Evolutionary conservation across 2,113 vertebrate genomes (phyloP).

Genomic region (Coracopsis vasa): DNA sequence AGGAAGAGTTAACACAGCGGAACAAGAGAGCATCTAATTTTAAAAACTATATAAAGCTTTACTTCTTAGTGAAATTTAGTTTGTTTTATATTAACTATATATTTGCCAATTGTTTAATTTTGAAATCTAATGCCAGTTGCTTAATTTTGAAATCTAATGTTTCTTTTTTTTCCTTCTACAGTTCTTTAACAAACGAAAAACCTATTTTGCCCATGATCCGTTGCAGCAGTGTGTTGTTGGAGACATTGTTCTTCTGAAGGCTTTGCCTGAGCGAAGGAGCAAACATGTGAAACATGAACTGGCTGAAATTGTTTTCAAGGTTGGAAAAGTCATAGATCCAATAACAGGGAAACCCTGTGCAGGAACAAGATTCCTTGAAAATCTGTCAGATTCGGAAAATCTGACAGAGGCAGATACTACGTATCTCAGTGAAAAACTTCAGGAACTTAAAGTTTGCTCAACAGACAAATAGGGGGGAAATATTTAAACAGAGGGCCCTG

Average conservation of each 20-base stretch:
- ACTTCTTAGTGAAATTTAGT: background rate
- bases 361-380: slow-evolving; percentile 83
- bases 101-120: background rate
- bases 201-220: slow-evolving; percentile 95
- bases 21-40: background rate
- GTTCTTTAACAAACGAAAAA: slow-evolving; percentile 97
- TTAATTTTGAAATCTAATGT: background rate
- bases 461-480: slow-evolving; percentile 38
- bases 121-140: background rate
- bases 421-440: slow-evolving; percentile 77
- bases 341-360: slow-evolving; percentile 88
- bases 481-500: background rate
- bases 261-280: slow-evolving; percentile 82
- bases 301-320: slow-evolving; percentile 91
- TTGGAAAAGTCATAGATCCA: slow-evolving; percentile 91
- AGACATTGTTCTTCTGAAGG: slow-evolving; percentile 92
- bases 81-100: background rate
- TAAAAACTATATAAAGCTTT: background rate
- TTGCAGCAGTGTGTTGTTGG: slow-evolving; percentile 88
- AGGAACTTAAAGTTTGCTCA: slow-evolving; percentile 78
- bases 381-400: slow-evolving; percentile 68
- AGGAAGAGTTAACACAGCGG: background rate
- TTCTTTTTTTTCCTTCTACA: slow-evolving; percentile 51
- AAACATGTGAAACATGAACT: slow-evolving; percentile 96
- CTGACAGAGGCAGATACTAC: slow-evolving; percentile 60